Conservation (phyloP, 2,113 vertebrate species). For the Melanotaenia duboulayi region DNA sequence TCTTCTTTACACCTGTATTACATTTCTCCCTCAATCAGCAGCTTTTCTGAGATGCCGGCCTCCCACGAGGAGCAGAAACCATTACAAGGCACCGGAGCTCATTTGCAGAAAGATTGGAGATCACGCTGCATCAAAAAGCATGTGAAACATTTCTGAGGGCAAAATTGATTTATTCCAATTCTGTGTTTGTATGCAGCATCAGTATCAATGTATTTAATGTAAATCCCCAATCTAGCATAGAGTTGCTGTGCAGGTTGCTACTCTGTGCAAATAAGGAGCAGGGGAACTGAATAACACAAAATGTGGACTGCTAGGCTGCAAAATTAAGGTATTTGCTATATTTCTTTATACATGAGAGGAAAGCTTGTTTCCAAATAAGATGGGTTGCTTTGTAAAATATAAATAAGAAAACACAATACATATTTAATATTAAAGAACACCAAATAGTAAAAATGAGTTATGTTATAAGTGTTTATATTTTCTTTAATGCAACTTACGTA, state of each 20-base stretch:
- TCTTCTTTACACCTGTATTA: constrained; percentile 86
- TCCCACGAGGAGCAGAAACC: constrained; percentile 85
- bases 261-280: constrained; percentile 61
- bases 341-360: constrained; percentile 29
- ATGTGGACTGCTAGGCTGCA: constrained; percentile 24
- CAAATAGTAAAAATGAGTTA: not conserved
- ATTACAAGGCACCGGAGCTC: constrained; percentile 83
- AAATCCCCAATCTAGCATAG: constrained; percentile 68
- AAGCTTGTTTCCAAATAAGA: not conserved
- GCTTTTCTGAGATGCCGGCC: constrained; percentile 79
- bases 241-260: constrained; percentile 61
- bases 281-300: constrained; percentile 45
- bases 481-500: too few relatives aligned
- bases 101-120: constrained; percentile 87
- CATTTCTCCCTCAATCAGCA: constrained; percentile 87
- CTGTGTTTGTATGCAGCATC: constrained; percentile 79
- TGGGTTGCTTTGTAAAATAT: not conserved
- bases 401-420: not conserved
- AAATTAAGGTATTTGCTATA: constrained; percentile 32
- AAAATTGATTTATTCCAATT: constrained; percentile 84
- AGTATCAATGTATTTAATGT: constrained; percentile 80
- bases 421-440: not conserved
- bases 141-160: constrained; percentile 77
- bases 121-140: constrained; percentile 78
- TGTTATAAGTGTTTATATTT: too few relatives aligned